Evolutionary conservation across 2,797 vertebrate species (phyloP), one percentile per base, ranked within the genome.

Genomic region (Lutjanus campechanus): DNA sequence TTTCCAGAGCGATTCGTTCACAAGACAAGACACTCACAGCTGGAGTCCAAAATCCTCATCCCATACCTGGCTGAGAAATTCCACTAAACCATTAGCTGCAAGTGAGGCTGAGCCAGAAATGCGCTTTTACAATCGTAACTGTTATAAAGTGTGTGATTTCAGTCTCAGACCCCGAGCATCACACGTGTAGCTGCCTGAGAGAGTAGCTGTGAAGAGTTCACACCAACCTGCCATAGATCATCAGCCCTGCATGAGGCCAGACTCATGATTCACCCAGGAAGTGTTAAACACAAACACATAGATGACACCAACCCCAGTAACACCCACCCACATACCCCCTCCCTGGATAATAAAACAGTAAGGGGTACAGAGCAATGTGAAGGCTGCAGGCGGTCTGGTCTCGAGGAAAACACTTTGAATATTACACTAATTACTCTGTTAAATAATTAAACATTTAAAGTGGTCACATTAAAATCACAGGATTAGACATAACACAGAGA

Each of bases 241-340:
- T 54, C 25, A 11, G 44, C 88, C 46, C 85, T 55, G 69, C 81
- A 54, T 83, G 87, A 86, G 62, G 69, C 54, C 69, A 36, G 74
- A 25, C 73, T 60, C 49, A 58, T 92, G 79, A 92, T 82, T 93
- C 85, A 92, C 77, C 84, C 78, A 53, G 69, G 56, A 88, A 84
- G 86, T 79, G 81, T 85, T 66, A 82, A 88, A 91, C 36, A 86
- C 79, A 93, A 88, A 90, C 73, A 85, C 73, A 54, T 69, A 82
- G 61, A 83, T 65, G 80, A 73, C 69, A 79, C 53, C 67, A 55
- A 73, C 68, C 46, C 67, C 29, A 50, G 65, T 67, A 77, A 77
- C 79, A 85, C 68, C 77, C 70, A 70, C 82, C 65, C 72, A 80
- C 76, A 76, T 7, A 36, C 58, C 47, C 55, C 12, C 60, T 76